phyloP scores from a whole-genome alignment of 2,113 vertebrate genomes.

The Pagrus major region DNA sequence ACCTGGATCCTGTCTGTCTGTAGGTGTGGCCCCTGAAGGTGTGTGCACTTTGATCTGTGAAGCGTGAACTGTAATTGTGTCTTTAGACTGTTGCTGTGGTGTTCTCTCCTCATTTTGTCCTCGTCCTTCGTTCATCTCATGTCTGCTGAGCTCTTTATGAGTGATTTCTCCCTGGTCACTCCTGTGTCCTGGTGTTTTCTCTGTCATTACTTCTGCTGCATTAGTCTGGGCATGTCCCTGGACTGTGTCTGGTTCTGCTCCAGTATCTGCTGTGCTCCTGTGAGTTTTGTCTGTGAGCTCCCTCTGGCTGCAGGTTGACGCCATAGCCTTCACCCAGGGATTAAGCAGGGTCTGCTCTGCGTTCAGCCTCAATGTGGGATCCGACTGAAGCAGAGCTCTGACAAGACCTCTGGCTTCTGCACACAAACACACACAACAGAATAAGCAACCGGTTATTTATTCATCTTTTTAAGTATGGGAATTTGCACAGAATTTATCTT shows the following conservation, averaged over 20 bases:
- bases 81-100: conserved; percentile 21
- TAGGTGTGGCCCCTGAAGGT: conserved; percentile 13
- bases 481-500: neutral
- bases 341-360: conserved; percentile 90
- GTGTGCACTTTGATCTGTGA: conserved; percentile 14
- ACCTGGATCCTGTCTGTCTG: conserved; percentile 30
- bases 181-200: conserved; percentile 14
- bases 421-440: conserved; percentile 14
- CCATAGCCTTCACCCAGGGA: conserved; percentile 89
- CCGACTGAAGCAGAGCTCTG: conserved; percentile 88
- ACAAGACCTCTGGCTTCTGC: conserved; percentile 91
- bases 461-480: neutral
- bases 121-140: neutral
- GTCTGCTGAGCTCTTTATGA: conserved; percentile 21
- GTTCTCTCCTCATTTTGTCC: conserved; percentile 33
- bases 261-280: neutral
- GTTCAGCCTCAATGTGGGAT: conserved; percentile 89
- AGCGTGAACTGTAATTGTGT: conserved; percentile 21
- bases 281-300: conserved; percentile 67
- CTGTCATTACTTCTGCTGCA: conserved; percentile 22
- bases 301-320: conserved; percentile 79
- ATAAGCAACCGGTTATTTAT: neutral
- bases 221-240: conserved; percentile 27
- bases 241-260: conserved; percentile 39
- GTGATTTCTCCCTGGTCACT: neutral